A percentile compares a stretch with the other conserved stretches of the same genome.
Evolutionary conservation across 1,140 invertebrate genomes (phyloP).

Genomic region (Cydia fagiglandana): DNA sequence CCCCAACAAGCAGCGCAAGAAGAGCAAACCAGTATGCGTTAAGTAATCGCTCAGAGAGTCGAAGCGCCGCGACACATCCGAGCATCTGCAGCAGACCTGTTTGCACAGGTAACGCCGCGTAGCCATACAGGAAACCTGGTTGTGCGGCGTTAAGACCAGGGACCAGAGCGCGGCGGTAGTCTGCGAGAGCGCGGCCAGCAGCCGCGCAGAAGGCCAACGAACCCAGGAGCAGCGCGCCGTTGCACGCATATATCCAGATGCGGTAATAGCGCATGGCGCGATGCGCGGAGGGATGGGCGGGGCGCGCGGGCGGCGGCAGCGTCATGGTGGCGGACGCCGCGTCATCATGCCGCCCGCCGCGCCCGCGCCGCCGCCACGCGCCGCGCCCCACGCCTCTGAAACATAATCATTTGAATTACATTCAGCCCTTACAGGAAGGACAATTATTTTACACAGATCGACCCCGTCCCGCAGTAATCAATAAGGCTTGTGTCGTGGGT

Average conservation of each 20-base stretch:
- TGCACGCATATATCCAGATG: conserved; percentile 95
- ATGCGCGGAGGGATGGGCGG: conserved; percentile 55
- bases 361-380: conserved; percentile 76
- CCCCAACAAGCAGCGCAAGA: conserved; percentile 88
- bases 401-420: conserved; percentile 40
- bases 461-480: no score
- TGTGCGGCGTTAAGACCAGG: conserved; percentile 87
- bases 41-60: conserved; percentile 88
- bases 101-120: conserved; percentile 87
- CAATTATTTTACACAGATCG: no score
- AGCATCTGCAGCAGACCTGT: conserved; percentile 85
- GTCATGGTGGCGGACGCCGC: conserved; percentile 73
- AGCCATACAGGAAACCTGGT: conserved; percentile 91
- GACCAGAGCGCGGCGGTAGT: conserved; percentile 84
- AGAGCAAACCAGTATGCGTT: conserved; percentile 92
- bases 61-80: conserved; percentile 89
- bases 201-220: conserved; percentile 89
- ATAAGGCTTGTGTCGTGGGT: no score
- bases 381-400: conserved; percentile 74
- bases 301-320: conserved; percentile 75
- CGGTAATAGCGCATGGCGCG: conserved; percentile 87
- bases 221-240: conserved; percentile 89
- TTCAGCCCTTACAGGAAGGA: background rate
- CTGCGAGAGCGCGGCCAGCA: conserved; percentile 86
- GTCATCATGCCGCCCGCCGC: conserved; percentile 73